Evolutionary conservation across 1,140 invertebrate species (phyloP).

Genomic region (Leptinotarsa undecemlineata): DNA sequence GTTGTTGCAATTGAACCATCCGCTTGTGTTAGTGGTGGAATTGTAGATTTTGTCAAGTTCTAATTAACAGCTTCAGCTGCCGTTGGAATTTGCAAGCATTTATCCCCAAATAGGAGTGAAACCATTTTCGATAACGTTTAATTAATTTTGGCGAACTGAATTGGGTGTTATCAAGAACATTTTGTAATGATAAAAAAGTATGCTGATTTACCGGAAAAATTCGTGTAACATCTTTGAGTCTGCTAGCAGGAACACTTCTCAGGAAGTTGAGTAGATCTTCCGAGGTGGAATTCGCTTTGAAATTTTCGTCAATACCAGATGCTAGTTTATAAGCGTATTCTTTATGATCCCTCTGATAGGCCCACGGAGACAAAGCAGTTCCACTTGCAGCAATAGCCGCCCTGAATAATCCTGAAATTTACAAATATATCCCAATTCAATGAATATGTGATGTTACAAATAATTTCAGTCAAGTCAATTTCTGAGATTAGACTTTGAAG

Average conservation of each 20-base stretch:
- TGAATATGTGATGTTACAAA: not conserved
- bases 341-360: conserved; percentile 20
- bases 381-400: conserved; percentile 40
- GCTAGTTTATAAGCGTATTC: conserved; percentile 18
- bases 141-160: too few species aligned
- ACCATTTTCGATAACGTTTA: too few species aligned
- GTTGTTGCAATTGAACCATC: too few species aligned
- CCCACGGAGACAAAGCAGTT: conserved; percentile 29
- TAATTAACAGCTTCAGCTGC: too few species aligned
- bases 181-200: too few species aligned
- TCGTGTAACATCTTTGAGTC: not conserved
- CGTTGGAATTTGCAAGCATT: too few species aligned
- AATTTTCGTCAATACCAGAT: not conserved
- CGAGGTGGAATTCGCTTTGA: not conserved
- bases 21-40: too few species aligned
- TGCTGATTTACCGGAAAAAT: not conserved
- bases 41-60: too few species aligned
- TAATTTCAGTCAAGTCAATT: not conserved
- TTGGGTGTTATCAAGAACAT: too few species aligned
- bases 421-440: not conserved
- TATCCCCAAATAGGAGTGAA: too few species aligned
- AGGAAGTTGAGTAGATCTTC: not conserved
- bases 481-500: not conserved
- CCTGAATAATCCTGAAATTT: conserved; percentile 35
- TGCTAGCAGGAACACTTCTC: conserved; percentile 9